phyloP scores from a whole-genome alignment of 2,888 invertebrate species.

The Aproaerema taeniolella region DNA sequence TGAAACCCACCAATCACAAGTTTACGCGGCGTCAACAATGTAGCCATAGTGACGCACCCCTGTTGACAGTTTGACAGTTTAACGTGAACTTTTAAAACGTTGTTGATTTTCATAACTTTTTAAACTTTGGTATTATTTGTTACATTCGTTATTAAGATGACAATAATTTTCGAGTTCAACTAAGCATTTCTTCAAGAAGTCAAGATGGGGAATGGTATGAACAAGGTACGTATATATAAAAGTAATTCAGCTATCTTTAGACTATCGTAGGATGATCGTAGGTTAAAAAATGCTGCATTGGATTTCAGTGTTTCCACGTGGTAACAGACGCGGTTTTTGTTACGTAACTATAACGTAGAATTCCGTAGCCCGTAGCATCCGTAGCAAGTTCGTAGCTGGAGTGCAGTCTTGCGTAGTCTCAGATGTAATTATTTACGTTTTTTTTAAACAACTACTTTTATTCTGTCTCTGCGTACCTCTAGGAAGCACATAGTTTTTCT shows the following conservation, averaged over 20 bases:
- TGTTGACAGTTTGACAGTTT: constrained; percentile 62
- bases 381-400: constrained; percentile 30
- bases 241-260: not conserved
- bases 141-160: constrained; percentile 36
- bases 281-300: too few relatives aligned
- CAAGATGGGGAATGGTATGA: constrained; percentile 92
- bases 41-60: constrained; percentile 68
- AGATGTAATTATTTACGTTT: too few relatives aligned
- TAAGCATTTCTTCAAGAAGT: constrained; percentile 29
- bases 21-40: constrained; percentile 68
- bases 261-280: not conserved
- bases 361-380: constrained; percentile 21
- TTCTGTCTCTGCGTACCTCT: too few relatives aligned
- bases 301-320: not conserved
- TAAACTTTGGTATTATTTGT: constrained; percentile 36
- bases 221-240: constrained; percentile 90
- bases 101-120: constrained; percentile 39
- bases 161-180: constrained; percentile 45
- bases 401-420: not conserved
- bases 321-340: constrained; percentile 21
- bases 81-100: constrained; percentile 33
- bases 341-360: constrained; percentile 43
- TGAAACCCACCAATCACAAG: constrained; percentile 43
- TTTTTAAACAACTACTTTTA: too few relatives aligned
- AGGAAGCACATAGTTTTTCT: too few relatives aligned